Conservation (phyloP, 1,140 invertebrate genomes). For the Pentalonia nigronervosa region DNA sequence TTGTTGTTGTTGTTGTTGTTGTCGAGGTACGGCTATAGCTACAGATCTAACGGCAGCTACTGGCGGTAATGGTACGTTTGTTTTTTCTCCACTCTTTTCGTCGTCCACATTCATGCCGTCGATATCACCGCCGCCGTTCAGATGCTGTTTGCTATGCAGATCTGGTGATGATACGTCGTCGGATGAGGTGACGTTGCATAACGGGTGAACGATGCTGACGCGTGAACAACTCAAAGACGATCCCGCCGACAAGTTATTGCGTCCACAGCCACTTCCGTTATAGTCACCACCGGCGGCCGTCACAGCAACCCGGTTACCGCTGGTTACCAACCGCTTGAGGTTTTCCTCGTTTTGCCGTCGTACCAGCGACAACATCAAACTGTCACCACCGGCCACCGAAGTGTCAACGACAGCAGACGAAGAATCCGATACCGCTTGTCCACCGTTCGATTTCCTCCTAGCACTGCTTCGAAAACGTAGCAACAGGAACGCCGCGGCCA, state of each 20-base stretch:
- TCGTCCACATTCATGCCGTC: not conserved
- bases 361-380: conserved; percentile 37
- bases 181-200: not conserved
- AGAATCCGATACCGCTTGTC: not conserved
- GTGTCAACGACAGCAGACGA: not conserved
- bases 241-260: conserved; percentile 24
- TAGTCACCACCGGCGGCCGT: not conserved
- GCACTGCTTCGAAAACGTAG: not conserved
- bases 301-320: not conserved
- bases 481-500: not conserved
- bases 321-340: conserved; percentile 11
- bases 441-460: not conserved
- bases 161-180: not conserved
- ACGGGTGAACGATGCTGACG: conserved; percentile 40
- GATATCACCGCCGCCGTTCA: not conserved
- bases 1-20: not conserved
- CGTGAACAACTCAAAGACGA: conserved; percentile 47
- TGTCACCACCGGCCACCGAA: not conserved
- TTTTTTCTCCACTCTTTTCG: not conserved
- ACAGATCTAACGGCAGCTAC: conserved; percentile 24
- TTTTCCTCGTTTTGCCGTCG: conserved; percentile 48
- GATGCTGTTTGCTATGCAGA: not conserved
- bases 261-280: not conserved
- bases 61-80: not conserved
- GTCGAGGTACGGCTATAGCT: not conserved